Evolutionary conservation across 1,140 invertebrate genomes (phyloP), one percentile per base, ranked within the genome.

Genomic region (Heliconius congener): DNA sequence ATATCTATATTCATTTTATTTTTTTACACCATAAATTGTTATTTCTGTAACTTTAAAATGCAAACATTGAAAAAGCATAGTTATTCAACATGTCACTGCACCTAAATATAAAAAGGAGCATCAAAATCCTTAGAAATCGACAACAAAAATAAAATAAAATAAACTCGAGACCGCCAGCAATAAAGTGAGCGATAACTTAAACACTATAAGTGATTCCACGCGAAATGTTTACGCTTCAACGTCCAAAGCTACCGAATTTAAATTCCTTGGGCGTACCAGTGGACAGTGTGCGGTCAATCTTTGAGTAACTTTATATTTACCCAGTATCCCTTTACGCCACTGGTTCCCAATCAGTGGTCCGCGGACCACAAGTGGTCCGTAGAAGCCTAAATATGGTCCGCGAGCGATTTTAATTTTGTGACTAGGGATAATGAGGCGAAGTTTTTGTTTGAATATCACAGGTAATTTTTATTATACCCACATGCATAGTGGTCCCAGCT

Each of bases 231-330:
- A 42, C 71, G 71, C 71, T 72, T 72, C 71, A 42, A 39, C 71
- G 71, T 72, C 11, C 71, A 13, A 50, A 42, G 76, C 76, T 77
- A 77, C 76, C 76, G 76, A 77, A 77, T 77, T 76, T 77, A 77
- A 77, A 77, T 76, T 77, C 76, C 76, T 70, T 77, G 70, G 76
- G 76, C 71, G 76, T 77, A 34, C 30, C 18, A 52, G 16, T 71
- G 46, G 27, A 46, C 23, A 13, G 13, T 16, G 42, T 72, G 76
- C 76, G 76, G 76, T 77, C 34, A 30, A 71, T 46, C 75, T 71
- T 55, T 71, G 50, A 9, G 76, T 71, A 76, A 77, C 46, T 71
- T 76, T 77, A 76, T 57, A 77, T 70, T 42, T 72, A 72, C 19
- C 37, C 71, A 42, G 6, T 71, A 27, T 30, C 13, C 3, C 27